Conservation (phyloP, 2,113 vertebrate genomes). For the Gymnobelideus leadbeateri region DNA sequence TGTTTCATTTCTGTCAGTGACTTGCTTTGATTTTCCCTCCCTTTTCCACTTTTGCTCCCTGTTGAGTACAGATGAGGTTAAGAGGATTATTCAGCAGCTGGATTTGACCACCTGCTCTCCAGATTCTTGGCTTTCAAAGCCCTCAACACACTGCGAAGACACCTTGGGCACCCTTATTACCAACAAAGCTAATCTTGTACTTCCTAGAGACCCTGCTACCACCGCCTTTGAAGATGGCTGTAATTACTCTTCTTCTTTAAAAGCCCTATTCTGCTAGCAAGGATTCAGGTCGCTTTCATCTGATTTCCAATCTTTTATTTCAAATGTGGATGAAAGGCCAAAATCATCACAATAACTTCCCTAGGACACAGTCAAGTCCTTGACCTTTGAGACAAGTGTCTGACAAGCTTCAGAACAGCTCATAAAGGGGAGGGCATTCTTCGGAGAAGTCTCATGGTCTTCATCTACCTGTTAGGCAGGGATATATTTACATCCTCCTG, state of each 20-base stretch:
- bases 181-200: conserved; percentile 69
- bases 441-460: neutral
- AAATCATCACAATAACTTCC: conserved; percentile 49
- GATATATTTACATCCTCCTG: fast-evolving
- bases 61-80: conserved; percentile 69
- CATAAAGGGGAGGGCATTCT: neutral
- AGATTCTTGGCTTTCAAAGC: conserved; percentile 56
- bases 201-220: conserved; percentile 68
- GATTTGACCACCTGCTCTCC: conserved; percentile 73
- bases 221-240: conserved; percentile 76
- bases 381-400: conserved; percentile 43
- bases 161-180: conserved; percentile 67
- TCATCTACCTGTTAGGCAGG: neutral
- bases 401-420: conserved; percentile 49
- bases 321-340: conserved; percentile 75
- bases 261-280: conserved; percentile 72
- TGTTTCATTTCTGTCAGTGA: conserved; percentile 1
- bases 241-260: conserved; percentile 76
- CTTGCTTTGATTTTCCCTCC: neutral
- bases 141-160: conserved; percentile 40
- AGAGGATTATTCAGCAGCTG: conserved; percentile 76
- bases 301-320: conserved; percentile 77
- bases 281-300: conserved; percentile 72
- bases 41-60: conserved; percentile 32
- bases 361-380: conserved; percentile 55